phyloP scores from a whole-genome alignment of 2,113 vertebrate genomes.

The Egretta garzetta region DNA sequence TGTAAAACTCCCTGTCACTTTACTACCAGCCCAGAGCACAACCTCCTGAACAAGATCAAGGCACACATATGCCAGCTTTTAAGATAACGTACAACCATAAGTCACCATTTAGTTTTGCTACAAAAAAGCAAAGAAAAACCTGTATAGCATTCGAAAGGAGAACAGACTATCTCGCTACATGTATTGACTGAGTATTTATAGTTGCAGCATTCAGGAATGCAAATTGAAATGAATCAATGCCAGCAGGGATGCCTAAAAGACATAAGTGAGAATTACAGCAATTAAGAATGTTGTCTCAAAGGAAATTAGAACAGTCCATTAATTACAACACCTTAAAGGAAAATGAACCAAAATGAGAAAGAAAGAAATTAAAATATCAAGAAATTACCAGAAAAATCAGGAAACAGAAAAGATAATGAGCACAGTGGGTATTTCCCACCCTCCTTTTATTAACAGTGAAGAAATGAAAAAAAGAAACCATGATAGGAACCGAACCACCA shows the following conservation, averaged over 20 bases:
- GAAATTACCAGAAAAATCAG: slow-evolving; percentile 36
- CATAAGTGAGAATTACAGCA: slow-evolving; percentile 73
- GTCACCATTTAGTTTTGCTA: neutral
- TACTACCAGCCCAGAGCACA: neutral
- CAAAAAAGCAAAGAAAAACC: neutral
- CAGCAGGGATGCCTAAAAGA: slow-evolving; percentile 73
- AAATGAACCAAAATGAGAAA: slow-evolving; percentile 57
- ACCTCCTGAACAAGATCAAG: neutral
- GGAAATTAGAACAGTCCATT: slow-evolving; percentile 77
- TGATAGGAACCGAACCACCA: neutral
- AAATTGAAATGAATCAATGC: slow-evolving; percentile 70
- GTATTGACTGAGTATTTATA: slow-evolving; percentile 54
- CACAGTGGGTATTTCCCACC: neutral
- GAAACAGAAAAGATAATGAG: neutral
- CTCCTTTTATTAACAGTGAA: neutral
- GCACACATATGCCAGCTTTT: neutral
- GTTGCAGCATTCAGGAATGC: slow-evolving; percentile 50
- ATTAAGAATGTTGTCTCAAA: slow-evolving; percentile 75
- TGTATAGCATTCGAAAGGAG: neutral
- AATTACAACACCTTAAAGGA: slow-evolving; percentile 76
- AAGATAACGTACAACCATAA: neutral
- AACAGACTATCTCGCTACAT: neutral
- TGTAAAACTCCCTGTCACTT: neutral
- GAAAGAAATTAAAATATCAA: slow-evolving; percentile 66
- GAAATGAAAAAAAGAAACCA: neutral